Evolutionary conservation across 1,140 invertebrate species (phyloP), one percentile per base, ranked within the genome.

Genomic region (Apis laboriosa): DNA sequence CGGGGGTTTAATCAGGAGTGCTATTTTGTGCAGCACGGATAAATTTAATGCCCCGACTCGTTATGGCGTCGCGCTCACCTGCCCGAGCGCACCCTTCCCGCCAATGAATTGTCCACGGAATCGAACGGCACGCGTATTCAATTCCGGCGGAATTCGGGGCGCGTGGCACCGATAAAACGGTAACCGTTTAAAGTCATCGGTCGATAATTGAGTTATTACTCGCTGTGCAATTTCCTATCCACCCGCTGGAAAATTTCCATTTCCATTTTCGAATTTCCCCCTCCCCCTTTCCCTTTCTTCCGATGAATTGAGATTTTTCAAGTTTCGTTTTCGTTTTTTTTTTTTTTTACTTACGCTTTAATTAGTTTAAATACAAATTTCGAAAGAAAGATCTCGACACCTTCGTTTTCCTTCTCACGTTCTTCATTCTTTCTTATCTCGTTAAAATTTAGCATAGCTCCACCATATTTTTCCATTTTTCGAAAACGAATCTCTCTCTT

Each of bases 1-100:
- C 75, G 34, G 77, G 82, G 77, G 82, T 83, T 90, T 90, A 86
- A 90, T 90, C 84, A 85, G 86, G 79, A 34, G 83, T 84, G 70
- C 87, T 89, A 90, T 89, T 90, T 90, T 78, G 80, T n/a, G 56
- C 85, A 2, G 34, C 34, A 34, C 34, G 79, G 86, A 86, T 84
- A 85, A 90, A 91, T 90, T 90, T 81, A 84, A 84, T 79, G 64
- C 34, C 4, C 64, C 80, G 58, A 51, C 24, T 71, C 68, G 58
- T 66, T 79, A 24, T 55, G 1, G 28, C 66, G 34, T 34, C 28
- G n/a, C 11, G 66, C 17, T 70, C 64, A 70, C 76, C 76, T 68
- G 64, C 21, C 13, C 63, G 75, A 34, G 34, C 2, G 1, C 34
- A 2, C 71, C 28, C 28, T 73, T 67, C 12, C 28, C 9, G 15